Evolutionary conservation across 2,888 invertebrate genomes (phyloP).

Genomic region (Drosophila anceps): DNA sequence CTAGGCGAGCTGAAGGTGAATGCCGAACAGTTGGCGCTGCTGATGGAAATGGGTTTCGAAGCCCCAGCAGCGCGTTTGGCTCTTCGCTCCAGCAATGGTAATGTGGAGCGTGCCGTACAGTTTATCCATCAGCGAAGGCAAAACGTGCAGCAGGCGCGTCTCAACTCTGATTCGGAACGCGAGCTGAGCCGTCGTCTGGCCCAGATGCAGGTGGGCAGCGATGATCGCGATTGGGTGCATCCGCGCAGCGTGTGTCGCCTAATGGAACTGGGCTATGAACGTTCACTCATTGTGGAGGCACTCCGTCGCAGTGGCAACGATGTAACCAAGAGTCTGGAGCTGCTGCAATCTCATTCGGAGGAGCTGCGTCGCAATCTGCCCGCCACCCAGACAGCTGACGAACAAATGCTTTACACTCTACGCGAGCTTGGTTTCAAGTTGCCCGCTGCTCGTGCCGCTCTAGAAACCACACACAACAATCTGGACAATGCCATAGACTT

Average conservation of each 20-base stretch:
- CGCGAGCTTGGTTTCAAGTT: slow-evolving; percentile 88
- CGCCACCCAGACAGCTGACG: slow-evolving; percentile 50
- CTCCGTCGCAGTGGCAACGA: slow-evolving; percentile 82
- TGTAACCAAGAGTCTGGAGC: slow-evolving; percentile 56
- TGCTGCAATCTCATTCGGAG: slow-evolving; percentile 77
- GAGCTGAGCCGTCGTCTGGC: slow-evolving; percentile 41
- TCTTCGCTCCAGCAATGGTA: slow-evolving; percentile 87
- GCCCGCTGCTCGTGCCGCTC: slow-evolving; percentile 86
- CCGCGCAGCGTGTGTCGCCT: slow-evolving; percentile 86
- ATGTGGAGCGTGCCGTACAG: slow-evolving; percentile 88
- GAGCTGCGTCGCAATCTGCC: slow-evolving; percentile 72
- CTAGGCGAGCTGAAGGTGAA: slow-evolving; percentile 88
- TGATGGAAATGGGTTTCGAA: slow-evolving; percentile 89
- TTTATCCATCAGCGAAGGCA: slow-evolving; percentile 88
- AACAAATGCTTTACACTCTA: slow-evolving; percentile 45
- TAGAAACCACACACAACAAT: slow-evolving; percentile 87
- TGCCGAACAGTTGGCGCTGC: slow-evolving; percentile 85
- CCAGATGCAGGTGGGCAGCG: slow-evolving; percentile 32
- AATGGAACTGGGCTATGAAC: slow-evolving; percentile 89
- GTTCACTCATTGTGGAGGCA: slow-evolving; percentile 87
- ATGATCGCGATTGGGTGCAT: slow-evolving; percentile 80
- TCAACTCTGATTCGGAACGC: slow-evolving; percentile 86
- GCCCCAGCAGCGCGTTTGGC: slow-evolving; percentile 89
- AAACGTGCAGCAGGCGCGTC: slow-evolving; percentile 86
- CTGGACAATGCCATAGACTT: slow-evolving; percentile 87